phyloP scores from a whole-genome alignment of 2,797 vertebrate species.

The Microchirus variegatus region DNA sequence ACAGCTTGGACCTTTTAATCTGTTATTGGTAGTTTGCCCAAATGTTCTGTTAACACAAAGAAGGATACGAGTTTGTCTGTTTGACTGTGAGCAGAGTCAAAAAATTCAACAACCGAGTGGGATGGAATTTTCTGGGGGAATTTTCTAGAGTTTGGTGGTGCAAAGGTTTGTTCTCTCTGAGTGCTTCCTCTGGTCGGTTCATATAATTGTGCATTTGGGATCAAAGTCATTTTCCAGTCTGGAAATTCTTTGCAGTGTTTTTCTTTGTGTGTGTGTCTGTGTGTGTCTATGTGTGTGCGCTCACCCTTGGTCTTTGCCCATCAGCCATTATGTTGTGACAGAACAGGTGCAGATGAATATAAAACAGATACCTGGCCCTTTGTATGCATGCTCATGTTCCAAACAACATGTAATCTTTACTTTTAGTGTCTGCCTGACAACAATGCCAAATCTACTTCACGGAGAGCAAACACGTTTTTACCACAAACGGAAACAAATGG shows the following conservation, averaged over 20 bases:
- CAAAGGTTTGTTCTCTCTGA: too few species aligned
- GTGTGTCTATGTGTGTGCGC: conserved; percentile 34
- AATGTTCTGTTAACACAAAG: too few species aligned
- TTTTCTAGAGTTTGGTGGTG: too few species aligned
- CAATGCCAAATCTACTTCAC: conserved; percentile 29
- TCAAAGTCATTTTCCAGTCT: conserved; percentile 21
- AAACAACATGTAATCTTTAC: conserved; percentile 32
- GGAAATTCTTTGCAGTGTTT: conserved; percentile 22
- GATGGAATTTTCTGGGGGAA: too few species aligned
- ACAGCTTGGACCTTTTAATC: too few species aligned
- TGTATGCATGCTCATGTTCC: conserved; percentile 41
- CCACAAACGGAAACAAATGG: neutral
- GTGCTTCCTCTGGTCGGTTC: neutral
- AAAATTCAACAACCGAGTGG: too few species aligned
- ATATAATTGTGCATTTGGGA: conserved; percentile 6
- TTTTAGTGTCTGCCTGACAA: too few species aligned
- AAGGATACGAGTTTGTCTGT: too few species aligned
- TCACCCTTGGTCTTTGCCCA: conserved; percentile 55
- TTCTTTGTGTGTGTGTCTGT: conserved; percentile 32
- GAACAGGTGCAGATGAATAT: conserved; percentile 76
- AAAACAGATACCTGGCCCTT: conserved; percentile 54
- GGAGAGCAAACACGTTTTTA: conserved; percentile 14
- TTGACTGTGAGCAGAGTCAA: too few species aligned
- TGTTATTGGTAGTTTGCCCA: too few species aligned
- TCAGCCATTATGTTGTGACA: conserved; percentile 51